Evolutionary conservation across 2,113 vertebrate genomes (phyloP), one percentile per base, ranked within the genome.

Genomic region (Sinocyclocheilus anophthalmus): DNA sequence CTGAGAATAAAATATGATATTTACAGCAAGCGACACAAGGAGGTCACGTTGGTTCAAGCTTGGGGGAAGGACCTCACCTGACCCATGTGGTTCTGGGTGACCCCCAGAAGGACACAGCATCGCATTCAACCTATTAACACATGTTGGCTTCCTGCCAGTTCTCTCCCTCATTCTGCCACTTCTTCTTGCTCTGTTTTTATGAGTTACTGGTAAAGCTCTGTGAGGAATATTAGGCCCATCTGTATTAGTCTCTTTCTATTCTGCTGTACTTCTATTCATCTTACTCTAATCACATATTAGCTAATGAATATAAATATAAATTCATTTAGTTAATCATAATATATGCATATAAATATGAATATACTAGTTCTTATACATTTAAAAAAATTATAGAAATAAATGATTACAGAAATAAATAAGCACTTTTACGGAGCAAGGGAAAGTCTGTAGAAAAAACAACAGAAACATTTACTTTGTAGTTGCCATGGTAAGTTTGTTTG

Each of bases 71-170:
- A 75, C 72, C 22, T 75, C 22, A 75, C 37, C 69, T 72, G 69
- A 72, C 69, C 69, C 37, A 3, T 48, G 42, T 3, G n/a, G n/a
- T 12, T 76, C 42, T 75, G 65, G 63, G 61, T 80, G 48, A 85
- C 72, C 63, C 22, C n/a, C 63, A 57, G 30, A 77, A 76, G 24
- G 45, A 12, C 45, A 48, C 10, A 3, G 45, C 59, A 78, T 65
- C 50, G 8, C 72, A 79, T 59, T 80, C 65, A 84, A 69, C 84
- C 33, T 81, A 73, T 86, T 84, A 84, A 83, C 75, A 75, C 30
- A 65, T 83, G 63, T 53, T 85, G 87, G 59, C 53, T 70, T 85
- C 75, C 75, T 13, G 76, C 80, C 75, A 86, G 72, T 37, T 84
- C 42, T 65, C 63, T 30, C 63, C 14, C 13, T 76, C 59, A n/a